These are phyloP conservation scores for Leptura quadrifasciata DNA, from an alignment of 2,888 invertebrate species.

Conservation along the genomic window DNA sequence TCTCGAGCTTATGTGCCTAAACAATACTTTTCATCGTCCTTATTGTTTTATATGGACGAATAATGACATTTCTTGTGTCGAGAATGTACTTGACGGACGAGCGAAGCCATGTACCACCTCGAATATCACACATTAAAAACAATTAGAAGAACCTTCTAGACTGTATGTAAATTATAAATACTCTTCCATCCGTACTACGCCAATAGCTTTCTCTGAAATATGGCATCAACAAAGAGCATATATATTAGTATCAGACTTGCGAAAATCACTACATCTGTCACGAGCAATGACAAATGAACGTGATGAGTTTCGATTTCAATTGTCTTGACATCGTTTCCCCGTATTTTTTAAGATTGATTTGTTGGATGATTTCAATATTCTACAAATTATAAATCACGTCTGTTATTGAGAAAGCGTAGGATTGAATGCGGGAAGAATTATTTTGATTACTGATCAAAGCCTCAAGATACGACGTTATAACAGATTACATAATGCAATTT, in stretches of 20 bases:
- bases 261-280: slow-evolving; percentile 7
- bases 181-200: neutral
- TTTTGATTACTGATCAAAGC: neutral
- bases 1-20: too few relatives aligned
- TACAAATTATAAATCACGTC: slow-evolving; percentile 7
- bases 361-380: slow-evolving; percentile 7
- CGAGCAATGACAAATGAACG: slow-evolving; percentile 4
- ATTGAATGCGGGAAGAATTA: neutral
- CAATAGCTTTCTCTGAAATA: neutral
- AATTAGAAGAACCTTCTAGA: neutral
- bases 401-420: neutral
- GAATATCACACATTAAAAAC: neutral
- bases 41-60: too few relatives aligned
- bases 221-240: slow-evolving; percentile 6
- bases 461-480: neutral
- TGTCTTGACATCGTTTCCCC: slow-evolving; percentile 4
- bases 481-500: neutral
- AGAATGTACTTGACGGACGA: too few relatives aligned
- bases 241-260: neutral
- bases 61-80: too few relatives aligned
- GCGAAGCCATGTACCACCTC: too few relatives aligned
- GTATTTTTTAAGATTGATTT: neutral
- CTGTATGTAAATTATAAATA: neutral
- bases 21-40: too few relatives aligned
- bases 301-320: slow-evolving; percentile 2